Evolutionary conservation across 2,888 invertebrate genomes (phyloP).

Genomic region (Sphaerophoria rueppellii): DNA sequence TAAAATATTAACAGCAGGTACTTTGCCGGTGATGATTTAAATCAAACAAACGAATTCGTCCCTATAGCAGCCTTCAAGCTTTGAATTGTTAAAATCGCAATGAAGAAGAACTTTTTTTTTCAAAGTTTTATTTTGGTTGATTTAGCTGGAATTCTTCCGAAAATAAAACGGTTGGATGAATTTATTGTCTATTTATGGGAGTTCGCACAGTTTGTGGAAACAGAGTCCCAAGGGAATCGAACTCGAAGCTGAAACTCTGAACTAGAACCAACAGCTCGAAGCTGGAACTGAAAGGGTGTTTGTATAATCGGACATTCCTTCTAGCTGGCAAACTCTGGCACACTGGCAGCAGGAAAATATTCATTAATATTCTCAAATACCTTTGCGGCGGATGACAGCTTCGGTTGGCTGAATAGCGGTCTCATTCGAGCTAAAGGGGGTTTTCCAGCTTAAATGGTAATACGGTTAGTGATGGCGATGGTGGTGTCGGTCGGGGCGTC

Average conservation of each 20-base stretch:
- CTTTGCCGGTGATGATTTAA: conserved; percentile 1
- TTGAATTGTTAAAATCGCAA: not conserved
- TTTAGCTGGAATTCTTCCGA: not conserved
- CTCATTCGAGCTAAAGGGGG: not conserved
- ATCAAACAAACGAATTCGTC: not conserved
- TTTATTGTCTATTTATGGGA: conserved; percentile 48
- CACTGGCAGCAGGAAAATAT: not conserved
- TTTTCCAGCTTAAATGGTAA: no score
- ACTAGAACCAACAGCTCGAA: no score
- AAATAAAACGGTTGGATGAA: conserved; percentile 29
- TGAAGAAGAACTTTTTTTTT: not conserved
- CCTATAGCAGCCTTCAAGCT: conserved; percentile 1
- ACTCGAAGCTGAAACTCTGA: not conserved
- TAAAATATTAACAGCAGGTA: conserved; percentile 18
- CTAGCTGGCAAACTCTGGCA: not conserved
- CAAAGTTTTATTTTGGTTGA: conserved; percentile 42
- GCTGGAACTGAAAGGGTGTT: no score
- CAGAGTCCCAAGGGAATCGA: conserved; percentile 5
- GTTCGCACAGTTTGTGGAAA: conserved; percentile 36
- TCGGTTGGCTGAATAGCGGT: conserved; percentile 20
- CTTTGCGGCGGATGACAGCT: conserved; percentile 34
- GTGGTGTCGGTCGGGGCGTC: not conserved
- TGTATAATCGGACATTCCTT: no score
- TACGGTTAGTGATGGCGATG: no score
- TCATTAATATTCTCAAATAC: conserved; percentile 47